These are phyloP conservation scores for Alcis repandata DNA, from an alignment of 2,888 invertebrate species.

Conservation along the genomic window DNA sequence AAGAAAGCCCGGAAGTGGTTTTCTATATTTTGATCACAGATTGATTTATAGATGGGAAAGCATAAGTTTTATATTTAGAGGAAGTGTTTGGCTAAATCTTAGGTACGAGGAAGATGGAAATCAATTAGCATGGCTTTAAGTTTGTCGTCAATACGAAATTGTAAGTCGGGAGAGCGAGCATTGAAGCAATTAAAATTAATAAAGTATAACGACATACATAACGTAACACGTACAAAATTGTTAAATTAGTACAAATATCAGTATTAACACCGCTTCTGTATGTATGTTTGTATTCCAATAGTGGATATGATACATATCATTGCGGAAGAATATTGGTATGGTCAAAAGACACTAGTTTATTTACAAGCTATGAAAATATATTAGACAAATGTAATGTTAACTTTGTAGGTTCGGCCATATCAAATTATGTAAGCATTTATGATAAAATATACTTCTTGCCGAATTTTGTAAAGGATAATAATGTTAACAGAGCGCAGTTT, in stretches of 20 bases:
- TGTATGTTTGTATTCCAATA: conserved; percentile 17
- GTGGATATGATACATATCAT: conserved; percentile 37
- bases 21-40: background rate
- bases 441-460: background rate
- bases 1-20: background rate
- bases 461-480: background rate
- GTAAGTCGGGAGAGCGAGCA: conserved; percentile 17
- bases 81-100: background rate
- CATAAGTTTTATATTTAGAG: background rate
- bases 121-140: conserved; percentile 38
- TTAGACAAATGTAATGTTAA: conserved; percentile 18
- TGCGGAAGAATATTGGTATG: conserved; percentile 17
- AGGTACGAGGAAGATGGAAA: conserved; percentile 9
- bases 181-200: conserved; percentile 7
- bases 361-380: conserved; percentile 23
- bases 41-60: background rate
- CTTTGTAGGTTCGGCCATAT: conserved; percentile 32
- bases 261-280: conserved; percentile 34
- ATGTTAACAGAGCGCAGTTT: background rate
- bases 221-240: conserved; percentile 36
- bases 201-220: conserved; percentile 27
- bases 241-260: conserved; percentile 40
- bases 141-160: conserved; percentile 17
- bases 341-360: conserved; percentile 21
- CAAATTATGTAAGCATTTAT: conserved; percentile 16